phyloP scores from a whole-genome alignment of 2,113 vertebrate genomes.

The Drymodes brunneopygia region DNA sequence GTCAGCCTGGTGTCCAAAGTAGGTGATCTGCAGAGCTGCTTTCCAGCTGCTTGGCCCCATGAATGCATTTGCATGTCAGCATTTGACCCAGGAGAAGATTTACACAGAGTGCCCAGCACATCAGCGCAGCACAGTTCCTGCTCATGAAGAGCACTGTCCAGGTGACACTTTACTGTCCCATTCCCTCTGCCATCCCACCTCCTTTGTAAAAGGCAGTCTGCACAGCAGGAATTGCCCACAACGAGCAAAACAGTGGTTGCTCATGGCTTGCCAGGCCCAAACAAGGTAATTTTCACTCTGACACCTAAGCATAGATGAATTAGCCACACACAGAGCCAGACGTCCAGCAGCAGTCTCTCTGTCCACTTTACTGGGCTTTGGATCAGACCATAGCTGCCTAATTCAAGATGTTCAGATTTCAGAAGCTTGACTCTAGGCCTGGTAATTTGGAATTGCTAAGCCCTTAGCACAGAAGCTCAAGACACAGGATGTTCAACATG shows the following conservation, averaged over 20 bases:
- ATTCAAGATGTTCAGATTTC: neutral
- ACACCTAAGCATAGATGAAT: neutral
- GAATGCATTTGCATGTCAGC: neutral
- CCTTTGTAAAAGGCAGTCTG: neutral
- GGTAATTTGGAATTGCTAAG: neutral
- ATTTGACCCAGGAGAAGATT: neutral
- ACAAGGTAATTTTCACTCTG: neutral
- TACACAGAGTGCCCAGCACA: rapidly evolving
- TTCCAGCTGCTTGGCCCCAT: neutral
- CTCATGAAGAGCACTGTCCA: neutral
- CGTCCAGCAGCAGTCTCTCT: neutral
- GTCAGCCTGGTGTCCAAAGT: neutral
- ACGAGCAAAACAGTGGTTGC: neutral
- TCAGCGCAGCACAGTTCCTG: neutral
- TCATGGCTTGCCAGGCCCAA: neutral
- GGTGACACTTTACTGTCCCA: neutral
- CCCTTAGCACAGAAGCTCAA: neutral
- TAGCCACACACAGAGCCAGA: neutral
- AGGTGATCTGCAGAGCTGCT: neutral
- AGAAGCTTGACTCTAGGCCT: neutral
- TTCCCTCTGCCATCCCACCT: neutral
- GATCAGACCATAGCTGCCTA: neutral
- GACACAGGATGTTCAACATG: neutral
- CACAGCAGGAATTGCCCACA: neutral
- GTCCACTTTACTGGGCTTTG: neutral